Evolutionary conservation across 2,888 invertebrate species (phyloP), one percentile per base, ranked within the genome.

Genomic region (Watsonalla binaria): DNA sequence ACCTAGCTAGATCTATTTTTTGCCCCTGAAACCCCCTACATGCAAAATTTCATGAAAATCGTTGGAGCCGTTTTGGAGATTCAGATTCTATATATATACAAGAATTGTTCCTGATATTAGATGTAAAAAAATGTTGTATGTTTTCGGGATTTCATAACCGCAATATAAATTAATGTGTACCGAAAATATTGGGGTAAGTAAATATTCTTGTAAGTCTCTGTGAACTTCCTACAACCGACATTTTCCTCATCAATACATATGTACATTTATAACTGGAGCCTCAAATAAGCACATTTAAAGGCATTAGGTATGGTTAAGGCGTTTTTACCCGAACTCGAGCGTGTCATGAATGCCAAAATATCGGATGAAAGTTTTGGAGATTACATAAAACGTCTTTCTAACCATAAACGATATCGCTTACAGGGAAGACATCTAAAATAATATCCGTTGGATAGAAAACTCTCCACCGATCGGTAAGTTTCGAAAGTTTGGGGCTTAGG

Each of bases 311-410:
- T 64, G 67, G 67, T 60, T 68, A 65, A 71, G 68, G 64, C 71
- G 68, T 78, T 82, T 81, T 80, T 80, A 78, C 76, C 70, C 69
- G 66, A 64, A 76, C 62, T 65, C 65, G 69, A 64, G 69, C 84
- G 84, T 80, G 81, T 65, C 56, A 59, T 39, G 79, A 78, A 80
- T 82, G 69, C 66, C 63, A 72, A 76, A 58, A 66, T 66, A 70
- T 76, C 63, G 65, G 67, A 66, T 60, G 61, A 74, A 76, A 79
- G 70, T 78, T 80, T 74, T 64, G 62, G 58, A 69, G 70, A 69
- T 68, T 68, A 66, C 70, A 65, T 66, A 70, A 73, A 73, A 67
- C 66, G 69, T 70, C 66, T 66, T 65, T 59, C 58, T 66, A 66
- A 61, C 56, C 57, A 55, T 55, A 56, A 72, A 68, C 64, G 68